Base-by-base conservation (phyloP, 2,888 invertebrate species). In the Chalcis sispes region DNA sequence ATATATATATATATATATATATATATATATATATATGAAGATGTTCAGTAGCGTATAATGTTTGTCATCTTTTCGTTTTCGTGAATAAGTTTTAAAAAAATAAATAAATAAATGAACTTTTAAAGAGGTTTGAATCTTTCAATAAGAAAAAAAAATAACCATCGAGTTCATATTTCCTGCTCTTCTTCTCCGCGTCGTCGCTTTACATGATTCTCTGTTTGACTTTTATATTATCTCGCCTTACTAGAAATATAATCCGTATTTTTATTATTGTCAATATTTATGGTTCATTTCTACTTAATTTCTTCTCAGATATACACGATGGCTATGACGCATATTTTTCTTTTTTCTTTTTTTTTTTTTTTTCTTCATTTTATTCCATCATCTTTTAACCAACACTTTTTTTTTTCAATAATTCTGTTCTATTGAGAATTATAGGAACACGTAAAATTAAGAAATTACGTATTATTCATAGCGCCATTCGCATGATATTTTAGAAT, bases 11-110 rank as follows among this genome's bases (percentile, higher is more conserved):
- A 59, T 56, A 54, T 48, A 62, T 58, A 58, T 40, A 46, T 59
- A 62, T 67, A 61, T 74, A 67, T 72, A 72, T 77, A 65, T n/a
- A 69, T 73, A 69, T 64, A 64, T 58, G 56, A 52, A 76, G 50
- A 76, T 77, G 62, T 72, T 72, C 58, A 50, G 72, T 72, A 72
- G 67, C 32, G 71, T 72, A 29, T 59, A 72, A 58, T 72, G 62
- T 62, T 72, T 67, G 72, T 67, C 76, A 67, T 67, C 36, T 69
- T 66, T 69, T 61, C 58, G 20, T 56, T 66, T 69, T 32, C 15
- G 25, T 72, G 36, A 72, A 64, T 75, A 18, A 36, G 59, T 58
- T 67, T 66, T 20, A 72, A 65, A 72, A 59, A 56, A 42, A 48
- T 52, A 64, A 59, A 66, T 59, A 52, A n/a, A n/a, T n/a, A 77